Evolutionary conservation across 2,888 invertebrate genomes (phyloP), one percentile per base, ranked within the genome.

Genomic region (Nemotelus pantherinus): DNA sequence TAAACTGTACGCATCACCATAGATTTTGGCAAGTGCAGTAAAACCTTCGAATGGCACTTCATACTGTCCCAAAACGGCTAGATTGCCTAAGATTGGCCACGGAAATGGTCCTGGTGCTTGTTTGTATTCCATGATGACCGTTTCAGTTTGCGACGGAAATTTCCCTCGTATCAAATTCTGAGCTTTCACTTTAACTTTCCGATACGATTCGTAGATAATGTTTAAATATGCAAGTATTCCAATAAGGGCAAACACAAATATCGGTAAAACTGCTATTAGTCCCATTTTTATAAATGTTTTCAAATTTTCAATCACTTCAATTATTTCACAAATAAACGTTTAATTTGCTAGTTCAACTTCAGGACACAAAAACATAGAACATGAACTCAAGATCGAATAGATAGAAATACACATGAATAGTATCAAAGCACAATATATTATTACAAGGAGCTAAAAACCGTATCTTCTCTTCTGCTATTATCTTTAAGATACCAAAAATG

Each of bases 31-130:
- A 60, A 94, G 84, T n/a, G 89, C 90, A 0, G 92, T 91, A 81
- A 95, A 94, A 2, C 91, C 91, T 81, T 92, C 91, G 82, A 94
- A 94, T 0, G 94, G 94, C 3, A 90, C 90, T 72, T 91, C 90
- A 81, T 89, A 88, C 78, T 90, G 87, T 55, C 90, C 91, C 72
- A 94, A 84, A 41, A 92, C 88, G 84, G 93, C 92, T 80, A 94
- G 87, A 84, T 91, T 92, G 39, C 94, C 94, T 78, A 94, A 87
- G 0, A 94, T 81, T 0, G 94, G 94, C 87, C 89, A 89, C 10
- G 92, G 90, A 39, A 85, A 83, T 0, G 94, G 93, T 0, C 94
- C 94, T 60, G 93, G 93, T 9, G 92, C 90, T 80, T 88, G 85
- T 75, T 81, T 81, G 65, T 82, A 82, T 43, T 79, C 76, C 70